These are phyloP conservation scores for Poicephalus gulielmi DNA, from an alignment of 2,113 vertebrate genomes.

Conservation along the genomic window DNA sequence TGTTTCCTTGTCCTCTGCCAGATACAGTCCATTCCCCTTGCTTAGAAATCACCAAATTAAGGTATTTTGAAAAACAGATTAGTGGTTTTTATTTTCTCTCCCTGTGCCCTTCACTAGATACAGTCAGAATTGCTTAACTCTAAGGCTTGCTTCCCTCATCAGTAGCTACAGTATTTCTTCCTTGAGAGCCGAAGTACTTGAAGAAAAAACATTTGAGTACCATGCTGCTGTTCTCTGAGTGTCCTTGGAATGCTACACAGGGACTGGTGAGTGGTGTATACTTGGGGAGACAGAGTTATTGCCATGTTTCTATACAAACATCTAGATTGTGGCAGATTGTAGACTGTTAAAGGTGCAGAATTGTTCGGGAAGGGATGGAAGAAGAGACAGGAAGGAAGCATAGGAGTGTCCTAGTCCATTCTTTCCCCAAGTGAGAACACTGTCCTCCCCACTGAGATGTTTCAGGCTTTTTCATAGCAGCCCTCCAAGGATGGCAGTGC, in stretches of 20 bases:
- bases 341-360: neutral
- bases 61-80: neutral
- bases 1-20: neutral
- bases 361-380: rapidly evolving
- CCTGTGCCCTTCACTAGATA: neutral
- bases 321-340: neutral
- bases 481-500: neutral
- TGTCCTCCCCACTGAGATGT: neutral
- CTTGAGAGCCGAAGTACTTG: neutral
- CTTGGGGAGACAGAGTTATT: neutral
- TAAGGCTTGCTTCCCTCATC: neutral
- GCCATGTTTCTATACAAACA: neutral
- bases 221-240: neutral
- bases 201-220: neutral
- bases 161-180: neutral
- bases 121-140: neutral
- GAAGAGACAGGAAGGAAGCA: neutral
- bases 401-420: neutral
- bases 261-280: neutral
- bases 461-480: neutral
- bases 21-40: neutral
- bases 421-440: neutral
- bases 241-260: neutral
- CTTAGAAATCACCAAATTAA: neutral
- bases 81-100: neutral